Percentiles rank a stretch among this genome's conserved stretches.
phyloP scores from a whole-genome alignment of 92 coral and sea anemone species.

The Parazoanthus darwini region DNA sequence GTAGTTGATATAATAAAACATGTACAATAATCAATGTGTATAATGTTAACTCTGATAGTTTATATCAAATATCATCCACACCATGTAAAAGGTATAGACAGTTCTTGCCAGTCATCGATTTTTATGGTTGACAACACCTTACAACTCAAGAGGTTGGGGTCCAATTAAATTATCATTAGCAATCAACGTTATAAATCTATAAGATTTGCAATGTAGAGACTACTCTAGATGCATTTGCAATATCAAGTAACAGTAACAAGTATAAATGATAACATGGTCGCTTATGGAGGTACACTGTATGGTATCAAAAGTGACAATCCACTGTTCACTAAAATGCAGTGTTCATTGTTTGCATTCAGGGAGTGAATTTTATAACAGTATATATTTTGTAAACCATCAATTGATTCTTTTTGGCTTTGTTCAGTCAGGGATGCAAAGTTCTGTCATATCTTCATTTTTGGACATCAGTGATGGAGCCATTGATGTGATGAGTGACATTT shows the following conservation, averaged over 20 bases:
- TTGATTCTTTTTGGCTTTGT: background rate
- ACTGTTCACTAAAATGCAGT: no score
- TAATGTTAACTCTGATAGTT: background rate
- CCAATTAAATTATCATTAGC: background rate
- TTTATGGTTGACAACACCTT: background rate
- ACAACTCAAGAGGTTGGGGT: background rate
- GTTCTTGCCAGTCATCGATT: background rate
- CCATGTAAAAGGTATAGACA: background rate
- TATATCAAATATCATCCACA: background rate
- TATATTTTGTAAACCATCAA: no score
- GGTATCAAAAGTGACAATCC: background rate
- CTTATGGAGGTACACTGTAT: no score
- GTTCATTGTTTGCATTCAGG: no score
- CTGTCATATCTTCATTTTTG: background rate
- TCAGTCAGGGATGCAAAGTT: background rate
- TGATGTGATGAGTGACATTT: background rate
- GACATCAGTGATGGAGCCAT: background rate
- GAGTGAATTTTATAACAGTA: no score
- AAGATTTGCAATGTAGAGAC: background rate
- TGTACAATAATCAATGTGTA: background rate
- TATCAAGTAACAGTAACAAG: no score
- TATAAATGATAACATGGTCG: no score
- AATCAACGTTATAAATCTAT: background rate
- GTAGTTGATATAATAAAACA: background rate
- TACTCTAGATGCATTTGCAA: background rate